Evolutionary conservation across 1,140 invertebrate species (phyloP).

Genomic region (Camponotus pennsylvanicus): DNA sequence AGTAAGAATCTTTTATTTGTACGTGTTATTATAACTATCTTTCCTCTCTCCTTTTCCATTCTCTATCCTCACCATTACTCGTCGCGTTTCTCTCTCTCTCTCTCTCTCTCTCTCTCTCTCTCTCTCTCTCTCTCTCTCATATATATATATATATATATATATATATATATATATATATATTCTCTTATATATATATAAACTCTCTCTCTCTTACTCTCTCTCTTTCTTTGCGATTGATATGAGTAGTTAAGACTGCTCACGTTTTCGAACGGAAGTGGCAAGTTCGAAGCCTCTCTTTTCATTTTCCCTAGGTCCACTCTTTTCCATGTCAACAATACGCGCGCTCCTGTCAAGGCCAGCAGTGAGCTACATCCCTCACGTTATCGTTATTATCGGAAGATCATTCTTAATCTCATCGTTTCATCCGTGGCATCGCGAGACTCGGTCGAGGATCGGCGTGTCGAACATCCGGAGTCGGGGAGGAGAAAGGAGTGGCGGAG

Average conservation of each 20-base stretch:
- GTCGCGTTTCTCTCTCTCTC: background rate
- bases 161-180: too few relatives aligned
- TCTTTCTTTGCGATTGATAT: slow-evolving; percentile 24
- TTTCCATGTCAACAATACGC: slow-evolving; percentile 84
- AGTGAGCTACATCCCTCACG: slow-evolving; percentile 78
- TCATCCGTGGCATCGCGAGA: background rate
- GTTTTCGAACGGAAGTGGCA: slow-evolving; percentile 11
- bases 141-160: too few relatives aligned
- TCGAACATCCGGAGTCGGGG: background rate
- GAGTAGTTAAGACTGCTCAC: slow-evolving; percentile 50
- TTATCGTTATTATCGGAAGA: slow-evolving; percentile 17
- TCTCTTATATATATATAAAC: too few relatives aligned
- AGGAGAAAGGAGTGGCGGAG: background rate
- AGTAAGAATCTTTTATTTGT: background rate
- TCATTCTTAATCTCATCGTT: slow-evolving; percentile 23
- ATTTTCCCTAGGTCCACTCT: slow-evolving; percentile 72
- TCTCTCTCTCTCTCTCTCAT: background rate
- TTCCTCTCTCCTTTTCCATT: too few relatives aligned
- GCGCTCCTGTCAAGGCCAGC: slow-evolving; percentile 80
- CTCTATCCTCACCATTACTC: background rate
- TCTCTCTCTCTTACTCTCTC: slow-evolving; percentile 1
- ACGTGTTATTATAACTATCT: background rate
- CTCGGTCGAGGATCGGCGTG: slow-evolving; percentile 4
- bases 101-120: background rate
- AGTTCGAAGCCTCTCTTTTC: slow-evolving; percentile 51